Evolutionary conservation across 2,797 vertebrate genomes (phyloP), one percentile per base, ranked within the genome.

Genomic region (Enteromius mattozi): DNA sequence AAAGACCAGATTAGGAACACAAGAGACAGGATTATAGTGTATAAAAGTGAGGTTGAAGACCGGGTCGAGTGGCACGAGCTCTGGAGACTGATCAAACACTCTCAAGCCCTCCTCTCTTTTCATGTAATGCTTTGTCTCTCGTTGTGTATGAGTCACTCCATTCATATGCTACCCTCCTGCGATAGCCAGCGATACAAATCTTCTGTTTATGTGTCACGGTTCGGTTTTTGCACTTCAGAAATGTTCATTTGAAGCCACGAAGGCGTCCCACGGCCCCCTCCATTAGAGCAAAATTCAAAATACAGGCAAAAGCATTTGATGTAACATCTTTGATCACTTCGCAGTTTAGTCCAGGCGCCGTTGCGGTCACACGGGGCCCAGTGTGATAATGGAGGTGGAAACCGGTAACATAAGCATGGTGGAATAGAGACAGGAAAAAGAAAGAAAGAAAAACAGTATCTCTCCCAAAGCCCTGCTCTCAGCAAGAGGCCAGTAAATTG

Each of bases 381-480:
- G 69, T 70, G 77, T 80, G 70, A 85, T 88, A 88, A 87, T 90
- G 80, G 85, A 84, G 83, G 85, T 82, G 76, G 80, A 90, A 88
- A 77, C 80, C 75, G 54, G 80, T 86, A 89, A 89, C 77, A 83
- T 87, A 89, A 90, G 88, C 88, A 90, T 66, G 51, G 78, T n/a
- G 59, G 37, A 54, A 63, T 47, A 78, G 17, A 81, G 81, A 86
- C 79, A 75, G 75, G 51, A 84, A 86, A 85, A 71, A 85, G 33
- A 83, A 65, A 37, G 80, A 61, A 59, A 45, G n/a, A 74, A 72
- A 78, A 49, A 66, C 7, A 35, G 63, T 69, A 49, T 78, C 6
- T 6, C 78, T 80, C 85, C 21, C 68, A 85, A 65, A 70, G 80
- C 56, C 80, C 59, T 76, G 77, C 14, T 84, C 76, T 59, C 72